Conservation (phyloP, 1,140 invertebrate genomes). For the Thaumetopoea pityocampa region DNA sequence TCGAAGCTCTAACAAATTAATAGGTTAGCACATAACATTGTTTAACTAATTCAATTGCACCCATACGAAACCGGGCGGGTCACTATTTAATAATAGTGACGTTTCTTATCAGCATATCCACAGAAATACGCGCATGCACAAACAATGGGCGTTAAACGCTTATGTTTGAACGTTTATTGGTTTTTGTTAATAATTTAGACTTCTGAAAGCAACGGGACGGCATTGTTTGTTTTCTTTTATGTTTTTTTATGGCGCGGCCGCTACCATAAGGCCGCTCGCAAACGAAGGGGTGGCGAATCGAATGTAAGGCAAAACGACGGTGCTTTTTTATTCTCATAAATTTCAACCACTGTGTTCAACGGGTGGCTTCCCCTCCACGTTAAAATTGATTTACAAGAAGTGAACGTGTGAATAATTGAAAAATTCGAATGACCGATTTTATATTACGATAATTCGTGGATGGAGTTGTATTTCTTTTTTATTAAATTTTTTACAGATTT, state of each 20-base stretch:
- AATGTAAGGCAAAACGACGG: slow-evolving; percentile 22
- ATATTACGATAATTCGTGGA: no score
- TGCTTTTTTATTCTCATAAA: slow-evolving; percentile 23
- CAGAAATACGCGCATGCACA: no score
- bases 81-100: no score
- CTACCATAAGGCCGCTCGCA: slow-evolving; percentile 26
- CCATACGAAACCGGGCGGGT: no score
- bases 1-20: no score
- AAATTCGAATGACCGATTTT: no score
- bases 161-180: slow-evolving; percentile 18
- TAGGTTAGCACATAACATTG: no score
- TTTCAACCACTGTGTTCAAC: slow-evolving; percentile 4
- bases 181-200: slow-evolving; percentile 23
- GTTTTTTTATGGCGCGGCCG: slow-evolving; percentile 21
- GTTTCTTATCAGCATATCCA: no score
- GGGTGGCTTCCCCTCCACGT: slow-evolving; percentile 27
- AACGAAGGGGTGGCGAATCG: slow-evolving; percentile 32
- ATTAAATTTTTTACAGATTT: no score
- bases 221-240: slow-evolving; percentile 32
- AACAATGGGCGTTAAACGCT: slow-evolving; percentile 6
- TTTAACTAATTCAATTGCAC: no score
- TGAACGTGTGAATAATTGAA: slow-evolving; percentile 36
- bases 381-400: slow-evolving; percentile 35
- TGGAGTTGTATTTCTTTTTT: no score
- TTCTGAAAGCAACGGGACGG: slow-evolving; percentile 12